phyloP scores from a whole-genome alignment of 2,113 vertebrate genomes.

The Gulo gulo region DNA sequence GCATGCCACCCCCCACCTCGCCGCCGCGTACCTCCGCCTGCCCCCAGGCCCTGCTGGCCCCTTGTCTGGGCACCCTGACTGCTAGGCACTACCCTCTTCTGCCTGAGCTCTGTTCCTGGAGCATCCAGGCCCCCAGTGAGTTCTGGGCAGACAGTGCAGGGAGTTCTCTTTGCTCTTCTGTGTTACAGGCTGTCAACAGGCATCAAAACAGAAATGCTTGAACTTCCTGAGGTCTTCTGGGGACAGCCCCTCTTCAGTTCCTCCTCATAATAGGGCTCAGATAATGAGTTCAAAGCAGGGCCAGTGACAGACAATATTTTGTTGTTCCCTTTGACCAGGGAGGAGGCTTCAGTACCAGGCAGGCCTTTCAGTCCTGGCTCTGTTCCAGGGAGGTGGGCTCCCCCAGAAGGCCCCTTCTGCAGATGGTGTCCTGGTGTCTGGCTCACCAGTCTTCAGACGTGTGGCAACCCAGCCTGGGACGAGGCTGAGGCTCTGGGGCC shows the following conservation, averaged over 20 bases:
- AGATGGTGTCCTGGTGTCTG: background rate
- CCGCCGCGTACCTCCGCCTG: background rate
- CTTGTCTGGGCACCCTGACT: background rate
- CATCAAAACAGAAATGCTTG: background rate
- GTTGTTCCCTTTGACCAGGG: background rate
- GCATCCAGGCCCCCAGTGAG: background rate
- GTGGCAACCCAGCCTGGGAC: background rate
- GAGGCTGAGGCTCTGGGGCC: background rate
- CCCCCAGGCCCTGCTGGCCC: background rate
- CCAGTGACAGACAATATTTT: background rate
- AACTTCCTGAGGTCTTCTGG: background rate
- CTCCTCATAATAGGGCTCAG: background rate
- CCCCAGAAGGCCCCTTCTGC: background rate
- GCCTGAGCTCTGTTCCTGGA: background rate
- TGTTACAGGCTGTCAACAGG: background rate
- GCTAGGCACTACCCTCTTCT: background rate
- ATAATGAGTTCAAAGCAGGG: background rate
- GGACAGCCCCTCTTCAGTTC: background rate
- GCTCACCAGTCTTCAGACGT: background rate
- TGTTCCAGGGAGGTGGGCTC: background rate
- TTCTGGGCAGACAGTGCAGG: background rate
- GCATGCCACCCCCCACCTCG: accelerated
- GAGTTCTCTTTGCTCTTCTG: background rate
- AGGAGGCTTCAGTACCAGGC: background rate
- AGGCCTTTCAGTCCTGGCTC: background rate